These are phyloP conservation scores for Mermis nigrescens DNA, from an alignment of 2,888 invertebrate genomes.

Conservation along the genomic window DNA sequence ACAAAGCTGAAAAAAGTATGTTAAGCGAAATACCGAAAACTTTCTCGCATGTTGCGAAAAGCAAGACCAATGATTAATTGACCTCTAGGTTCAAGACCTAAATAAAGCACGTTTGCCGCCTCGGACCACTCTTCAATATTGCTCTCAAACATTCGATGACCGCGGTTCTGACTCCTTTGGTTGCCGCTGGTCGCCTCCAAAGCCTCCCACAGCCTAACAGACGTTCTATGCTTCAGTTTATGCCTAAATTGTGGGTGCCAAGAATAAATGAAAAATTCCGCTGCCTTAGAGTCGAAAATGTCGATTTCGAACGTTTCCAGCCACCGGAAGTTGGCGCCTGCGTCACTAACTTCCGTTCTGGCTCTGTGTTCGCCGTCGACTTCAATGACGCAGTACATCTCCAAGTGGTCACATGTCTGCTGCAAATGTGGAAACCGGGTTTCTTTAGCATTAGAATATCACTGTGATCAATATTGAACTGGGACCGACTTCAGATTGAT, in stretches of 20 bases:
- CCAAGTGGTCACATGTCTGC: too few relatives aligned
- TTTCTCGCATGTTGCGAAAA: constrained; percentile 28
- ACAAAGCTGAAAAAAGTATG: too few relatives aligned
- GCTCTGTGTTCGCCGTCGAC: constrained; percentile 91
- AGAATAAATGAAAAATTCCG: constrained; percentile 87
- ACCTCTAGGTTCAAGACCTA: constrained; percentile 28
- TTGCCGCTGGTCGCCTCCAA: constrained; percentile 23
- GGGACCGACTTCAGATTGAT: too few relatives aligned
- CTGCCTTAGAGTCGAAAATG: constrained; percentile 72
- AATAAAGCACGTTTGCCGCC: constrained; percentile 45
- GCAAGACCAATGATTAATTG: constrained; percentile 29
- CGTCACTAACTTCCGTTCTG: constrained; percentile 72
- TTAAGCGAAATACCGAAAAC: constrained; percentile 60
- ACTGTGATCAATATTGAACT: too few relatives aligned
- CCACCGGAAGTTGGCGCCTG: constrained; percentile 93
- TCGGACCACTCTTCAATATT: constrained; percentile 27
- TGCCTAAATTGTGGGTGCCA: constrained; percentile 91
- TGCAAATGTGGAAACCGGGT: constrained; percentile 20
- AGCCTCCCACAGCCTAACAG: constrained; percentile 26
- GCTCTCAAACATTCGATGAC: constrained; percentile 12
- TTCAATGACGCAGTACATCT: constrained; percentile 90
- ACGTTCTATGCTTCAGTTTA: constrained; percentile 30
- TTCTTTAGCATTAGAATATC: too few relatives aligned
- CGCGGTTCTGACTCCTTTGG: not conserved
- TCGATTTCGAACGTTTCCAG: constrained; percentile 96